Conservation (phyloP, 1,140 invertebrate species). For the Drosophila neocordata region DNA sequence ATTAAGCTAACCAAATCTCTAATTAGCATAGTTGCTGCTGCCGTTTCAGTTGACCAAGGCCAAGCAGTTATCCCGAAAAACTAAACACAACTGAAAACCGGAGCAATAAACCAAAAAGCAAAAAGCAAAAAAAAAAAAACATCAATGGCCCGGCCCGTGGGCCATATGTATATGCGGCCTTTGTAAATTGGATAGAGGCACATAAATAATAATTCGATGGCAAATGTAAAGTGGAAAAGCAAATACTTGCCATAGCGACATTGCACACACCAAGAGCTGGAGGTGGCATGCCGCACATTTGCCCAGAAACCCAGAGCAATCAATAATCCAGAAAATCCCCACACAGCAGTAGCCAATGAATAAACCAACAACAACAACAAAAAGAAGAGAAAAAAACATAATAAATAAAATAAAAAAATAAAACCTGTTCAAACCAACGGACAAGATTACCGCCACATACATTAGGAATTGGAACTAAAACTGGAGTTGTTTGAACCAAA, state of each 20-base stretch:
- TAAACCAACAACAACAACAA: slow-evolving; percentile 28
- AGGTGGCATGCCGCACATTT: slow-evolving; percentile 50
- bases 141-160: slow-evolving; percentile 66
- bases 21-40: slow-evolving; percentile 10
- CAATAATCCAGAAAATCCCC: slow-evolving; percentile 61
- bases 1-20: slow-evolving; percentile 12
- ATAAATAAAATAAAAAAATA: background rate
- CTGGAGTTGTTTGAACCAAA: background rate
- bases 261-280: background rate
- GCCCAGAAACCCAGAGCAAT: slow-evolving; percentile 79
- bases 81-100: slow-evolving; percentile 33
- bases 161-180: slow-evolving; percentile 24
- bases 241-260: slow-evolving; percentile 67
- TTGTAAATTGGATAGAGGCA: slow-evolving; percentile 60
- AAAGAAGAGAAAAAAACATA: slow-evolving; percentile 10
- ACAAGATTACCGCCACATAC: slow-evolving; percentile 11
- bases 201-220: slow-evolving; percentile 77
- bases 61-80: slow-evolving; percentile 22
- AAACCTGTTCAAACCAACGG: slow-evolving; percentile 45
- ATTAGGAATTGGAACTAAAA: slow-evolving; percentile 20
- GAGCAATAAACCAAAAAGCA: slow-evolving; percentile 52
- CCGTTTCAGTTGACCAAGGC: background rate
- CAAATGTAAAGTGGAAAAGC: slow-evolving; percentile 58
- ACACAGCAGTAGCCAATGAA: slow-evolving; percentile 10
- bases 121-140: slow-evolving; percentile 44